Evolutionary conservation across 2,113 vertebrate species (phyloP).

Genomic region (rat (Rattus norvegicus)): DNA sequence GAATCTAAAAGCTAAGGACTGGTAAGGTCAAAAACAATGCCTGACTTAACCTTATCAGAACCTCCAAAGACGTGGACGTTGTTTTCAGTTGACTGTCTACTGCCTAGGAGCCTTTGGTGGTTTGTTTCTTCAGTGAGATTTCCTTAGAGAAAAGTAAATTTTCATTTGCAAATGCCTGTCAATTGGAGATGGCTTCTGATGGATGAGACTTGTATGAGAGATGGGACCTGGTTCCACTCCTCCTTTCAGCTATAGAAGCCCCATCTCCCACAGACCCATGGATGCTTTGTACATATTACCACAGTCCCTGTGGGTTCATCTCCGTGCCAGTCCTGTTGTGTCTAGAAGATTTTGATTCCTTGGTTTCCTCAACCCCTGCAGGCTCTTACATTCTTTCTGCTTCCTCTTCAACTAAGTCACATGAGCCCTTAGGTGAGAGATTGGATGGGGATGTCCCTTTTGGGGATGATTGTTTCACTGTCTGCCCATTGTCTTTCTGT

Average conservation of each 20-base stretch:
- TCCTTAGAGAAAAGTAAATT: neutral
- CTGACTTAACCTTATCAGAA: neutral
- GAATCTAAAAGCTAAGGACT: no score
- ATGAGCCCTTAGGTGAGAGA: neutral
- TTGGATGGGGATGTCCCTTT: neutral
- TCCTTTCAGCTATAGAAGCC: neutral
- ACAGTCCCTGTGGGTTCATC: neutral
- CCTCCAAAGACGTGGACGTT: neutral
- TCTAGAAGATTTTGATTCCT: neutral
- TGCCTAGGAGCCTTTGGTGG: no score
- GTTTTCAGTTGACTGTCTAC: neutral
- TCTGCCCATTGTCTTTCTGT: neutral
- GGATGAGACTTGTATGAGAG: no score
- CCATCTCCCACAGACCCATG: neutral
- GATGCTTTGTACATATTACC: neutral
- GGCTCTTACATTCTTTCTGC: neutral
- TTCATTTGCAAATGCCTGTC: neutral
- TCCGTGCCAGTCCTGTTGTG: neutral
- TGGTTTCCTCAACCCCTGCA: neutral
- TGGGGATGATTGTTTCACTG: neutral
- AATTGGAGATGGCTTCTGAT: neutral
- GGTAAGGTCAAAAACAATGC: neutral
- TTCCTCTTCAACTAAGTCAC: neutral
- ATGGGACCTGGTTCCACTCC: neutral
- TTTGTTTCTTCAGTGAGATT: neutral